phyloP scores from a whole-genome alignment of 2,888 invertebrate genomes.

The Chrysolina haemoptera region DNA sequence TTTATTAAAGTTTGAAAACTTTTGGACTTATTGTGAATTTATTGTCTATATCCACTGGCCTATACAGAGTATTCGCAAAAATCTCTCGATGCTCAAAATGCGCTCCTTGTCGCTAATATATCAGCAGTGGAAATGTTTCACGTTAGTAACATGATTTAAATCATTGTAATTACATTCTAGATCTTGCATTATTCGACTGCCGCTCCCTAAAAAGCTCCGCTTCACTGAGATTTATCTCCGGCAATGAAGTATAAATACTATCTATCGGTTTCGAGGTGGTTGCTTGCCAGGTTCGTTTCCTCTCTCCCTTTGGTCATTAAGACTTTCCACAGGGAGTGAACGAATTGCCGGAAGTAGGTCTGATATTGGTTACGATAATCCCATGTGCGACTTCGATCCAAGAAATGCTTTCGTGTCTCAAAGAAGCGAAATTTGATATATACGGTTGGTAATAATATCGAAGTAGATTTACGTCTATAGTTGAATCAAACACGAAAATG shows the following conservation, averaged over 20 bases:
- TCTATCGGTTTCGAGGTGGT: constrained; percentile 26
- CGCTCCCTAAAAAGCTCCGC: constrained; percentile 51
- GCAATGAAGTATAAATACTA: constrained; percentile 33
- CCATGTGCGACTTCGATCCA: constrained; percentile 11
- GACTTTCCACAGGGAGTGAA: constrained; percentile 27
- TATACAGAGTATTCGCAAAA: constrained; percentile 15
- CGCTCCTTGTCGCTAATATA: constrained; percentile 31
- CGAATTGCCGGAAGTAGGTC: constrained; percentile 20
- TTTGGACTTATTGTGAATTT: no score
- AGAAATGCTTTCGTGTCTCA: background rate
- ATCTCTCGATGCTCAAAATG: constrained; percentile 28
- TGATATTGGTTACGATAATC: constrained; percentile 20
- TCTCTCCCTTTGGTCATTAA: constrained; percentile 26
- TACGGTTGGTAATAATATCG: no score
- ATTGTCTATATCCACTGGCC: no score
- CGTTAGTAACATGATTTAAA: constrained; percentile 57
- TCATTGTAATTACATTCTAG: constrained; percentile 59
- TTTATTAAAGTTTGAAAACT: no score
- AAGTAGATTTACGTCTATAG: no score
- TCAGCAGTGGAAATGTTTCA: constrained; percentile 42
- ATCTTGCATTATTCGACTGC: constrained; percentile 56
- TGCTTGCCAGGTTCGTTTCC: constrained; percentile 20
- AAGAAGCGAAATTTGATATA: background rate
- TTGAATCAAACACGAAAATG: no score
- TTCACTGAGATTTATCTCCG: constrained; percentile 31